phyloP scores from a whole-genome alignment of 2,113 vertebrate genomes.

The Mormoops blainvillei region DNA sequence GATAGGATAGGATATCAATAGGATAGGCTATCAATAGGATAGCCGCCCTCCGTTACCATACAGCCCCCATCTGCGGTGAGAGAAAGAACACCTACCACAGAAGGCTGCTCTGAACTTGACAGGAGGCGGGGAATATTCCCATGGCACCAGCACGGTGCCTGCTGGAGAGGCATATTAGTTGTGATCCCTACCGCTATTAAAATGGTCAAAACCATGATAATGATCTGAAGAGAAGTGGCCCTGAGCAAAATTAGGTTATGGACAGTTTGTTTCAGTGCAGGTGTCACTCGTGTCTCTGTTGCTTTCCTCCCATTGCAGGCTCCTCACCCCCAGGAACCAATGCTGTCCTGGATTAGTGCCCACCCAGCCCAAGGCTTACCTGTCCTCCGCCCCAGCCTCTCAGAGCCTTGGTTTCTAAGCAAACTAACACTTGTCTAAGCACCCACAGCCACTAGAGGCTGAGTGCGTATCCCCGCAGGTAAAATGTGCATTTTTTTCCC shows the following conservation, averaged over 20 bases:
- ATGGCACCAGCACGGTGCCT: background rate
- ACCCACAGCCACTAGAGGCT: background rate
- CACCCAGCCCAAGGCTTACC: background rate
- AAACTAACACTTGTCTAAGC: background rate
- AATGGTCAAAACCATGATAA: background rate
- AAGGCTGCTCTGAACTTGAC: background rate
- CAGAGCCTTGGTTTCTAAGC: background rate
- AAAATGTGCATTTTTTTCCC: background rate
- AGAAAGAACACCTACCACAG: fast-evolving
- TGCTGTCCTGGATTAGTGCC: fast-evolving
- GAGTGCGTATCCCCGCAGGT: too few species aligned
- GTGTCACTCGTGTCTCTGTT: background rate
- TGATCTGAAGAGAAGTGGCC: background rate
- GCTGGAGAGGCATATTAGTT: fast-evolving
- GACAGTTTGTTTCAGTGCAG: background rate
- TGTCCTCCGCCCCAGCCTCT: background rate
- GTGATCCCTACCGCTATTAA: fast-evolving
- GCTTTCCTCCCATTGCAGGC: background rate
- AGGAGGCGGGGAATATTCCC: fast-evolving
- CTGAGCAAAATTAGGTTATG: background rate
- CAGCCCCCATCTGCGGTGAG: fast-evolving
- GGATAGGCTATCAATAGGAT: too few species aligned
- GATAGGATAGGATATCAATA: background rate
- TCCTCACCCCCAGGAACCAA: background rate
- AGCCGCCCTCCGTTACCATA: too few species aligned